phyloP scores from a whole-genome alignment of 1,140 invertebrate species.

The Berghia stephanieae region DNA sequence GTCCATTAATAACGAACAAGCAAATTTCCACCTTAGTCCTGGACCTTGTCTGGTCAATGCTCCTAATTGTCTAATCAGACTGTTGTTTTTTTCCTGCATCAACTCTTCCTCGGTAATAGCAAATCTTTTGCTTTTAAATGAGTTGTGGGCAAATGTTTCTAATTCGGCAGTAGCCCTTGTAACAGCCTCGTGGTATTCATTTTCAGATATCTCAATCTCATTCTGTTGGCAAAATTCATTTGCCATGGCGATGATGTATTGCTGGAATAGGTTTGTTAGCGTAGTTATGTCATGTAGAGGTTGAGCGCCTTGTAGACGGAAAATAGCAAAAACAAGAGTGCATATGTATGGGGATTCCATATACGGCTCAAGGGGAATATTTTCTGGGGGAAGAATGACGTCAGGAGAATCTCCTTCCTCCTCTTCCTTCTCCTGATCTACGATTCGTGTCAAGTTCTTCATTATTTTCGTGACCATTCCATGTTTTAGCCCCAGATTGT shows the following conservation, averaged over 20 bases:
- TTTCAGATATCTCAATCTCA: not conserved
- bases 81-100: conserved; percentile 23
- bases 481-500: conserved; percentile 49
- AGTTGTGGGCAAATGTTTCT: conserved; percentile 20
- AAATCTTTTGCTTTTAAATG: not conserved
- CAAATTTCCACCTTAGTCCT: conserved; percentile 36
- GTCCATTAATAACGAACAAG: conserved; percentile 43
- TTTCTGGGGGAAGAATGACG: too few relatives aligned
- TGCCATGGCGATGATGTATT: conserved; percentile 27
- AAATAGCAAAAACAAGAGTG: conserved; percentile 36
- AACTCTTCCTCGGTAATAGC: conserved; percentile 18
- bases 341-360: conserved; percentile 43
- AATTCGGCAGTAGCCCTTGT: conserved; percentile 12
- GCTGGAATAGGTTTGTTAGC: conserved; percentile 19
- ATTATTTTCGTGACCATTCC: too few relatives aligned
- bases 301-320: conserved; percentile 14
- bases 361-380: too few relatives aligned
- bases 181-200: conserved; percentile 3
- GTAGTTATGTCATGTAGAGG: not conserved
- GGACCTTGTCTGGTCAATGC: conserved; percentile 36
- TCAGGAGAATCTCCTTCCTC: not conserved
- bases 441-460: too few relatives aligned
- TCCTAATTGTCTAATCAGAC: conserved; percentile 42
- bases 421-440: too few relatives aligned
- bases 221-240: conserved; percentile 16